Conservation (phyloP, 2,113 vertebrate genomes). For the Zapus hudsonius region DNA sequence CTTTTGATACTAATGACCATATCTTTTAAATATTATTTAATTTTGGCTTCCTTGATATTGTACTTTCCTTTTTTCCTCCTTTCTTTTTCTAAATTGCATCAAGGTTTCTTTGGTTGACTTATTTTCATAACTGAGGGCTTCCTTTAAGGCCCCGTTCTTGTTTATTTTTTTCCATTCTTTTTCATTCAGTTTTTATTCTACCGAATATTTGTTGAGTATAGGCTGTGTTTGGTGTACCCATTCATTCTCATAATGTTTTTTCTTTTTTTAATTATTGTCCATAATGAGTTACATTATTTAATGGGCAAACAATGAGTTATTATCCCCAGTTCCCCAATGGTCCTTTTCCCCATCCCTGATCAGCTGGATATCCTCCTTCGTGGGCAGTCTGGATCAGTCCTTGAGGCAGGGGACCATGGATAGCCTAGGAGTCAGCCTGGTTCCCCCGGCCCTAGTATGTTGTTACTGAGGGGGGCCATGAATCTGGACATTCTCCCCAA, state of each 20-base stretch:
- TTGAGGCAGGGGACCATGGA: too few relatives aligned
- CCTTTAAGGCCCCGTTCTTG: background rate
- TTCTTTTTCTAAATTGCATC: background rate
- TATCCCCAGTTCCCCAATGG: too few relatives aligned
- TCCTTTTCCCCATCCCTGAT: too few relatives aligned
- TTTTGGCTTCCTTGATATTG: background rate
- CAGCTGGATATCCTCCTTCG: too few relatives aligned
- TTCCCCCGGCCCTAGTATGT: too few relatives aligned
- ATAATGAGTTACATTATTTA: too few relatives aligned
- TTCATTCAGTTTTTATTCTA: conserved; percentile 18
- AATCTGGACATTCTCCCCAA: too few relatives aligned
- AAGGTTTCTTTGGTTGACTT: background rate
- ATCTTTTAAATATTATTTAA: background rate
- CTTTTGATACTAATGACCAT: background rate
- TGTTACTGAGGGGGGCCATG: too few relatives aligned
- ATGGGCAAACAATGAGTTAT: too few relatives aligned
- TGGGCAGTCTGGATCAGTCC: too few relatives aligned
- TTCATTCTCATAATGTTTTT: background rate
- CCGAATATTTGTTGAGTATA: conserved; percentile 1
- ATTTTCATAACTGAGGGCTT: background rate
- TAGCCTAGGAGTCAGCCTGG: too few relatives aligned
- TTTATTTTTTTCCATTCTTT: background rate
- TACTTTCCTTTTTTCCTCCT: background rate
- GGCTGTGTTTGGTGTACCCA: background rate
- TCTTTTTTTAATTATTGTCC: too few relatives aligned